Evolutionary conservation across 1,140 invertebrate genomes (phyloP).

Genomic region (Maconellicoccus hirsutus): DNA sequence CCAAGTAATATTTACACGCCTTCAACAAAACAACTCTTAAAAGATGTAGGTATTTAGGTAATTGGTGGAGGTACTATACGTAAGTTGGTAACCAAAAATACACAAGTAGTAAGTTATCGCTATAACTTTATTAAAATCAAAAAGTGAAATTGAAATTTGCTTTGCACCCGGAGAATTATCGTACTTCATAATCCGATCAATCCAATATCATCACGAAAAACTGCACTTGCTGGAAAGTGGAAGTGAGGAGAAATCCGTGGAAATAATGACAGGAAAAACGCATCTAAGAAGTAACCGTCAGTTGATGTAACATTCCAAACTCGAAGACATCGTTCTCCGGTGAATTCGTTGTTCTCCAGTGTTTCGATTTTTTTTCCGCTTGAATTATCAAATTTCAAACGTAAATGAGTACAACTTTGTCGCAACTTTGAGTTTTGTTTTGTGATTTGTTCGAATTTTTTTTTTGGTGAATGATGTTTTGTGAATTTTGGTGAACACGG

Average conservation of each 20-base stretch:
- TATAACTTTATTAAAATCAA: too few species aligned
- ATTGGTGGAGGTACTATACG: too few species aligned
- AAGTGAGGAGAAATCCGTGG: slow-evolving; percentile 10
- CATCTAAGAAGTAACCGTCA: not conserved
- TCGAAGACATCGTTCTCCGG: slow-evolving; percentile 12
- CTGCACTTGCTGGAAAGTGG: not conserved
- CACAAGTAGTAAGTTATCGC: too few species aligned
- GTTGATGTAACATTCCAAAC: slow-evolving; percentile 21
- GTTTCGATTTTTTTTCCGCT: not conserved
- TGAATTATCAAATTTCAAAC: not conserved
- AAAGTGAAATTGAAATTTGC: too few species aligned
- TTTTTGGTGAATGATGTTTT: not conserved
- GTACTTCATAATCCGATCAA: too few species aligned
- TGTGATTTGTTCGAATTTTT: not conserved
- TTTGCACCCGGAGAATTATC: too few species aligned
- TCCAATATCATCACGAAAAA: too few species aligned
- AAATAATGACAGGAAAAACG: slow-evolving; percentile 20
- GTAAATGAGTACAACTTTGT: not conserved
- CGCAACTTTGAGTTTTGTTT: not conserved
- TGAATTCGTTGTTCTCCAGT: slow-evolving; percentile 15
- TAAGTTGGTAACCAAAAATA: too few species aligned
- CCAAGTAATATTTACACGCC: too few species aligned
- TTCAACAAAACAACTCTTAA: too few species aligned
- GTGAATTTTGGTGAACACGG: not conserved
- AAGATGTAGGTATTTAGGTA: too few species aligned